phyloP scores from a whole-genome alignment of 2,797 vertebrate species.

The Arremon brunneinucha region DNA sequence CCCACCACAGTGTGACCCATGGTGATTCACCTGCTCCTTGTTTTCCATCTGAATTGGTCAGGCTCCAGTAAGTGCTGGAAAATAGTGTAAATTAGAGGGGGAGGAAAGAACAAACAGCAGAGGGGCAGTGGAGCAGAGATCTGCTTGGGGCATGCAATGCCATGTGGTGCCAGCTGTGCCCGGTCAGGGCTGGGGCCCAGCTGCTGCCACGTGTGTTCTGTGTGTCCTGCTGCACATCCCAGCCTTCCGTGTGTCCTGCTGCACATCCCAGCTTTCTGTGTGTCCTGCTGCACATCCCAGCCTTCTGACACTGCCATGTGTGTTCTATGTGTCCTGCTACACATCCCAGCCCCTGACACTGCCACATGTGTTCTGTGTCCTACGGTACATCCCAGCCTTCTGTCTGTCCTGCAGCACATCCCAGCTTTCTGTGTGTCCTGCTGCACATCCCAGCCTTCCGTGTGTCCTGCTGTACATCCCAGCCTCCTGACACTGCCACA shows the following conservation, averaged over 20 bases:
- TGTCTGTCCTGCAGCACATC: too few relatives aligned
- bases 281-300: too few relatives aligned
- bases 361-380: accelerated
- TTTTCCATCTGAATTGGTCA: not conserved
- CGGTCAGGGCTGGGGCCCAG: accelerated
- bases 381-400: too few relatives aligned
- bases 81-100: not conserved
- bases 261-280: too few relatives aligned
- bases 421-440: too few relatives aligned
- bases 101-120: too few relatives aligned
- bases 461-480: too few relatives aligned
- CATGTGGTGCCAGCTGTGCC: accelerated
- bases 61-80: not conserved
- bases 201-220: not conserved
- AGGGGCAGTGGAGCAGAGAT: not conserved
- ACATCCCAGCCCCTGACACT: not conserved
- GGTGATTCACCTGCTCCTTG: not conserved
- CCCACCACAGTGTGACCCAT: accelerated
- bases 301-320: too few relatives aligned
- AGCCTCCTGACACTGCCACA: too few relatives aligned
- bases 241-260: too few relatives aligned
- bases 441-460: too few relatives aligned
- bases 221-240: not conserved
- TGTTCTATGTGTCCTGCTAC: too few relatives aligned
- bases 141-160: accelerated